A percentile compares a stretch with the other conserved stretches of the same genome.
phyloP scores from a whole-genome alignment of 2,113 vertebrate species.

The Bubo blakistoni region DNA sequence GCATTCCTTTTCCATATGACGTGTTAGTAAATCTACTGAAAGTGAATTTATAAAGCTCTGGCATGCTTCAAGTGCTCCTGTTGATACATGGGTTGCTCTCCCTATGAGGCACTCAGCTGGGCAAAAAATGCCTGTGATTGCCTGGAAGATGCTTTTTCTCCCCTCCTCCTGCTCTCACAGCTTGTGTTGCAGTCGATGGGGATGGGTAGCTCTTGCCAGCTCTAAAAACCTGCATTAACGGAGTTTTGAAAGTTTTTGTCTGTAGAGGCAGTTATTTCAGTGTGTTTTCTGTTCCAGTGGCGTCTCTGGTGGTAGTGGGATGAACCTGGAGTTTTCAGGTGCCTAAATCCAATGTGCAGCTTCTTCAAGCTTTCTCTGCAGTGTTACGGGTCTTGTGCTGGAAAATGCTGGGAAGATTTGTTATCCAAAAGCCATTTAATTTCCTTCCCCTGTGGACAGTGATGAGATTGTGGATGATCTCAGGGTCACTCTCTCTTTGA shows the following conservation, averaged over 20 bases:
- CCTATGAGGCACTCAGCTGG: background rate
- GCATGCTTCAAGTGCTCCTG: background rate
- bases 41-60: background rate
- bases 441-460: background rate
- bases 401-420: background rate
- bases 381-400: background rate
- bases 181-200: background rate
- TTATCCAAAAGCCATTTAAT: background rate
- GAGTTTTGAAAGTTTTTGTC: background rate
- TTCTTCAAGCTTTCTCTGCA: background rate
- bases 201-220: background rate
- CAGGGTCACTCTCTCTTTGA: background rate
- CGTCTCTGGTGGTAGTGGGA: background rate
- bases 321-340: background rate
- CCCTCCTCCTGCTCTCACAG: background rate
- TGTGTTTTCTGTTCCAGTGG: background rate
- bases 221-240: background rate
- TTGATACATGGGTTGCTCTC: background rate
- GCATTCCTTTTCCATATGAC: constrained; percentile 24
- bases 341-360: background rate
- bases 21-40: constrained; percentile 1
- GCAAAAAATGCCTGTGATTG: background rate
- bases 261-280: background rate
- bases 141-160: background rate
- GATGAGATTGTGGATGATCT: background rate